Base-by-base conservation (phyloP, 2,113 vertebrate genomes). In the Centropristis striata region DNA sequence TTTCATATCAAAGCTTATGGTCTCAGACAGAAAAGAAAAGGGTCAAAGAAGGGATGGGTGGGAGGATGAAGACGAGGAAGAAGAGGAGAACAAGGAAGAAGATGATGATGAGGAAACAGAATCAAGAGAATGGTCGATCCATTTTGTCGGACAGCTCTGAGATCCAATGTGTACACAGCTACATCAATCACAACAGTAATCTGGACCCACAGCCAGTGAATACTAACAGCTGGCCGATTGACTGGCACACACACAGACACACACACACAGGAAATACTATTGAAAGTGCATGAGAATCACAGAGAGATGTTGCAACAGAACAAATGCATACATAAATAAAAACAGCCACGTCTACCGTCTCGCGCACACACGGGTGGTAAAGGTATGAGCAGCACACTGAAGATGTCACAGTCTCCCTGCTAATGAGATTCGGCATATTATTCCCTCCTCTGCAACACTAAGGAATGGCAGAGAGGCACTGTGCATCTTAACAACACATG, bases 101-200 rank as follows among this genome's bases (percentile, higher is more conserved):
- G 32, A 18, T 53, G 77, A 80, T 60, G 57, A 71, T 57, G 49
- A 53, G 64, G 76, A 72, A 79, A 60, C 8, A 61, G 27, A 75
- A 53, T 36, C 1, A 14, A 75, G 44, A 21, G 15, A 44, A 36
- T 8, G 18, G 47, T 36, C 25, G 25, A 83, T 80, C 67, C 25
- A 76, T 79, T 86, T 64, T 53, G 49, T 67, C 21, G 9, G 60
- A 70, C 61, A 44, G 65, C 59, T 74, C 67, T 41, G 21, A 85
- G 47, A 81, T 83, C 4, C 42, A 51, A 47, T 42, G 36, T 59
- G 80, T 44, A 61, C 41, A 68, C 64, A 65, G 53, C 25, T 57
- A 28, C 75, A 84, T 84, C 78, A 79, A 81, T 86, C 85, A 86
- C 46, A 55, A 49, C 57, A 44, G 80, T 76, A 79, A 90, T 77